Base-by-base conservation (phyloP, 1,140 invertebrate genomes). In the Andrena cerasifolii region DNA sequence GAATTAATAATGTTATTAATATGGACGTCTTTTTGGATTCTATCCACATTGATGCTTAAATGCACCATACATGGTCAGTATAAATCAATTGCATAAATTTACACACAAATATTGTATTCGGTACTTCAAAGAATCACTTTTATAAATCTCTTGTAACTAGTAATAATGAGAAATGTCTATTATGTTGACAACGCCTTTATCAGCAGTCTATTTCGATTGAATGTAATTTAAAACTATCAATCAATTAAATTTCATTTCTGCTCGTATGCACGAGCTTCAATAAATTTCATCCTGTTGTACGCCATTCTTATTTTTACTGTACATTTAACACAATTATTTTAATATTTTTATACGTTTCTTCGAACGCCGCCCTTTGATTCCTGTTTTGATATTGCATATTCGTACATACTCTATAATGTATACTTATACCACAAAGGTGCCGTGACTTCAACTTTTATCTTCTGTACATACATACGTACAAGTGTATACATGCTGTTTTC, bases 381-480 rank as follows among this genome's bases (percentile, higher is more conserved):
- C 65, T 76, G 73, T 76, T 76, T 76, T 76, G 63, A 76, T 76
- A 68, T 76, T 58, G 73, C 65, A 76, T 68, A 59, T 68, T 76
- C 63, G 56, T 76, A 43, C 63, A 76, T 68, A 47, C 68, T 68
- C 63, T 76, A 76, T 28, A 49, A 58, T 10, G 6, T 28, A 18
- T 21, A 49, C 28, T 12, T 65, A 49, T 36, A 65, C 12, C 31
- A 24, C 26, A 45, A 14, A 66, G 8, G 31, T 26, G 26, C 24
- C 36, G 33, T 16, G 33, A 68, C 33, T 28, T 75, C 40, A 7
- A 47, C 14, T 24, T 75, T 45, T 54, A 66, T 8, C 10, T 58
- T 68, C 14, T 26, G 16, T 65, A 24, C 33, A 73, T 51, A 2
- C 47, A 28, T n/a, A n/a, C n/a, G 16, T 65, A 24, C 33, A 73